A percentile compares a stretch with the other conserved stretches of the same genome.
These are phyloP conservation scores for Balaenoptera acutorostrata DNA, from an alignment of 2,113 vertebrate species.

Conservation along the genomic window DNA sequence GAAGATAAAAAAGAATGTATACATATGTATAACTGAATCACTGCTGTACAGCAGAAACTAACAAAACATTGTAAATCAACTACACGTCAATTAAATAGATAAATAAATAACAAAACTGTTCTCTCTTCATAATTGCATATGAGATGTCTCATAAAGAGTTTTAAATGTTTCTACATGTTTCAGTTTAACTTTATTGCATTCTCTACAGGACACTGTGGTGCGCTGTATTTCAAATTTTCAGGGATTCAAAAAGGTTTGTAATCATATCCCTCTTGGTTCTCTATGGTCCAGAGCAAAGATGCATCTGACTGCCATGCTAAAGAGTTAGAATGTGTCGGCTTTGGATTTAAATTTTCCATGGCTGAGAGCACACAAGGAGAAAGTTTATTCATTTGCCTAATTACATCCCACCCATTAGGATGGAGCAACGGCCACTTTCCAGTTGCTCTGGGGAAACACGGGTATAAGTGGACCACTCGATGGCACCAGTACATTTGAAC, in stretches of 20 bases:
- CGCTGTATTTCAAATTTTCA: not conserved
- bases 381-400: not conserved
- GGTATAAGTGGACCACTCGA: not conserved
- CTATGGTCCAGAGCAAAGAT: not conserved
- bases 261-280: not conserved
- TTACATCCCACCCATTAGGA: not conserved
- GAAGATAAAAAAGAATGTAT: not conserved
- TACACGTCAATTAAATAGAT: not conserved
- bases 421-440: not conserved
- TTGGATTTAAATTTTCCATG: not conserved
- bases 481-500: not conserved
- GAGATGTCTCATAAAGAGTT: not conserved
- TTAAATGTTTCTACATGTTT: not conserved
- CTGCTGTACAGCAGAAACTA: not conserved
- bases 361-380: not conserved
- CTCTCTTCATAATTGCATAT: not conserved
- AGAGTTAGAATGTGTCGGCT: not conserved
- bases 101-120: too few species aligned
- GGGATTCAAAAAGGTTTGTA: not conserved
- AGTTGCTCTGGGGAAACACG: not conserved
- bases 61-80: not conserved
- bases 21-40: not conserved
- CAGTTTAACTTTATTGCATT: not conserved
- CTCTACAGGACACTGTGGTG: not conserved
- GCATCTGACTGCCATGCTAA: not conserved